Evolutionary conservation across 2,797 vertebrate genomes (phyloP).

Genomic region (Manis crassicaudata): DNA sequence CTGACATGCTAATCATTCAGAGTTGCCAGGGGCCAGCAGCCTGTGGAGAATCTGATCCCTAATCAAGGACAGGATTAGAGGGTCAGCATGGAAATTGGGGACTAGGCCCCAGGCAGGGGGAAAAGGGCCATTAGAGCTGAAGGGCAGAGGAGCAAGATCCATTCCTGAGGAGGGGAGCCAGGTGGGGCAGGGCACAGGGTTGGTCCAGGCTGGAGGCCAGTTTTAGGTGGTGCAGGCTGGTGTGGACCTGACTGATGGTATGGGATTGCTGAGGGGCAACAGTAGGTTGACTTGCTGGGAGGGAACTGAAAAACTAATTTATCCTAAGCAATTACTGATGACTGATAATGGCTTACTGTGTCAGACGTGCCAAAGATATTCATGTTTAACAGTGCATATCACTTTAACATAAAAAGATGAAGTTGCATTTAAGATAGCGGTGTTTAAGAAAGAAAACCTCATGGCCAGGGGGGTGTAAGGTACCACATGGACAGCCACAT

Average conservation of each 20-base stretch:
- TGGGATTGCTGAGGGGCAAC: neutral
- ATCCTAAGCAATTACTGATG: neutral
- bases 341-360: neutral
- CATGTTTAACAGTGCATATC: neutral
- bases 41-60: neutral
- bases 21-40: neutral
- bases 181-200: neutral
- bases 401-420: neutral
- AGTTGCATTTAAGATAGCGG: neutral
- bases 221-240: neutral
- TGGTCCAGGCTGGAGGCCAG: neutral
- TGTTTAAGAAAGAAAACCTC: neutral
- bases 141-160: neutral
- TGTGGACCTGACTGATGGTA: neutral
- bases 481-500: neutral
- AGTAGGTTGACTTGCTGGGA: neutral
- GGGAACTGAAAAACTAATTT: neutral
- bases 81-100: neutral
- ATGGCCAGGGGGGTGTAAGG: neutral
- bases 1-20: neutral
- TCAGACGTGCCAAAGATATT: neutral
- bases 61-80: neutral
- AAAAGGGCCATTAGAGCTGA: neutral
- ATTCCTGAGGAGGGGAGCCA: neutral
- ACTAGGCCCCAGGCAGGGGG: neutral